phyloP scores from a whole-genome alignment of 1,140 invertebrate species.

The Temnothorax nylanderi region DNA sequence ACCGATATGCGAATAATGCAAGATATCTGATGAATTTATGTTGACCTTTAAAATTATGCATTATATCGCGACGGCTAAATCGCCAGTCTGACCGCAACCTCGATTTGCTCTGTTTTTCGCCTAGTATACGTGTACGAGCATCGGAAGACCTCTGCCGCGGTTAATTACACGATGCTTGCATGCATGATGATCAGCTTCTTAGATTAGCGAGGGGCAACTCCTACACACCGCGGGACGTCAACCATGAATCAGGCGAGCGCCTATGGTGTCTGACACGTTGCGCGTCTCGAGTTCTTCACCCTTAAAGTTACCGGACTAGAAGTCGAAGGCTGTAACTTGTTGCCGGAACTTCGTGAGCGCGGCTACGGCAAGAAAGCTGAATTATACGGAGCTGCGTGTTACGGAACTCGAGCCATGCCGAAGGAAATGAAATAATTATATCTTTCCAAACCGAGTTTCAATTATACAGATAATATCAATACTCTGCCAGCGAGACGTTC shows the following conservation, averaged over 20 bases:
- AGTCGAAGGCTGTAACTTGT: conserved; percentile 42
- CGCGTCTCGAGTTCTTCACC: conserved; percentile 58
- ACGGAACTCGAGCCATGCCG: conserved; percentile 32
- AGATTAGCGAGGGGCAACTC: conserved; percentile 57
- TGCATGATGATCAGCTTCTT: conserved; percentile 52
- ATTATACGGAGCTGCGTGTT: conserved; percentile 35
- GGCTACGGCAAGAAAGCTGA: conserved; percentile 41
- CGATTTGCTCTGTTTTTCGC: not conserved
- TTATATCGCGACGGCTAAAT: conserved; percentile 4
- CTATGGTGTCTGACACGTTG: conserved; percentile 54
- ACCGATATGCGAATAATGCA: not conserved
- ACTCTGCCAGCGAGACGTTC: not conserved
- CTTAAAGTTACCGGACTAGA: conserved; percentile 52
- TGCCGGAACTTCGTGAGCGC: conserved; percentile 39
- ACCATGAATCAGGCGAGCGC: conserved; percentile 37
- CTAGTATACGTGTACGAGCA: conserved; percentile 21
- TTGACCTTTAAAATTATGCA: not conserved
- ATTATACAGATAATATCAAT: conserved; percentile 52
- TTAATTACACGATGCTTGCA: conserved; percentile 52
- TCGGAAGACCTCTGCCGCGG: conserved; percentile 34
- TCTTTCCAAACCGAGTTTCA: conserved; percentile 28
- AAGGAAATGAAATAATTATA: conserved; percentile 57
- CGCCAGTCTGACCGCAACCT: not conserved
- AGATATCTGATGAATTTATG: not conserved
- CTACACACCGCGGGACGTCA: conserved; percentile 11